Base-by-base conservation (phyloP, 1,140 invertebrate genomes). In the Cotesia typhae region DNA sequence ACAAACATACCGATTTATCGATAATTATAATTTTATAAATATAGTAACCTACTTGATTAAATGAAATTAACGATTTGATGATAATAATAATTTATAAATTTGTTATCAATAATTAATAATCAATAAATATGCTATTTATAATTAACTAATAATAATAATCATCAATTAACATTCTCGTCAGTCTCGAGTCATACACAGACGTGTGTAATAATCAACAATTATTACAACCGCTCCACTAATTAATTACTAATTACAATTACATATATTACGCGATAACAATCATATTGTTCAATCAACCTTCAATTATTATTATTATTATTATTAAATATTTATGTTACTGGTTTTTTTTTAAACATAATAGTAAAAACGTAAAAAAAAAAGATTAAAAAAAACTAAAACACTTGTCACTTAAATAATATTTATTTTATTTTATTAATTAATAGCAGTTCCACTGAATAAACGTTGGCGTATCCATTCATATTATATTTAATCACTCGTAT, bases 181-280 rank as follows among this genome's bases (percentile, higher is more conserved):
- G 59, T 60, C 59, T 60, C 59, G 17, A 60, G 53, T 20, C 59
- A 60, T 60, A 20, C 41, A 47, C 59, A 60, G 28, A 60, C 59
- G 10, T 20, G 59, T 60, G 28, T 60, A 47, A 47, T 60, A 14
- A 65, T 38, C n/a, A 65, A 38, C 41, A 65, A n/a, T 38, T 51
- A 41, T 67, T 67, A 61, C 53, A 41, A 59, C n/a, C 36, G n/a
- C 38, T 60, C 53, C 36, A 69, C 57, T 47, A 69, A 59, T 60
- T 60, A 69, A 60, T 64, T n/a, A 64, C 12, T 64, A 55, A 55
- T 55, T 9, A n/a, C 12, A 51, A 51, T 51, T 14, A 55, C 17
- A 14, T 14, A 14, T 41, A 64, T 17, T 69, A 12, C 14, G 36
- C 20, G 37, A 59, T 69, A 69, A 69, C 68, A 61, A 70, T 47